Evolutionary conservation across 2,113 vertebrate species (phyloP).

Genomic region (Pterocles gutturalis): DNA sequence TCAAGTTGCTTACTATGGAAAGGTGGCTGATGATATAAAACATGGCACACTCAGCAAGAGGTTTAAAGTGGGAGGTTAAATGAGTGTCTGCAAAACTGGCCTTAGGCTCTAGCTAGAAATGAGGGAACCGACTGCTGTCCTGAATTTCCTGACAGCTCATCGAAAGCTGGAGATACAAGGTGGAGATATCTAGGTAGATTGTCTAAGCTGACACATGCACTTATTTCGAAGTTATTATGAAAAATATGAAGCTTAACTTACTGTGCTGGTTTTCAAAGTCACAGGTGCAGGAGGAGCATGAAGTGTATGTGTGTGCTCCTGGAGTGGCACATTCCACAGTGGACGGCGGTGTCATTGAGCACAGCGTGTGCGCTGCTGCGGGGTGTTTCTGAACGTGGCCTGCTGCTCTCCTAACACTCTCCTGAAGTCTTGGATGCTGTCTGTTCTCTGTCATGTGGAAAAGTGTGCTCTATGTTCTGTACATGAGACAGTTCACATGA

Average conservation of each 20-base stretch:
- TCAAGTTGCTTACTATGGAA: background rate
- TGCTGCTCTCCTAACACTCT: background rate
- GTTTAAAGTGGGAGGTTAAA: constrained; percentile 14
- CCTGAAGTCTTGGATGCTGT: background rate
- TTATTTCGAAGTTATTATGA: background rate
- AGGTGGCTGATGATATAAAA: constrained; percentile 24
- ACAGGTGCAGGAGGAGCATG: background rate
- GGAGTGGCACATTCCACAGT: background rate
- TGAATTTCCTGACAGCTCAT: constrained; percentile 1
- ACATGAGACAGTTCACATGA: background rate
- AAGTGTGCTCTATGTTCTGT: background rate
- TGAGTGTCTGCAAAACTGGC: background rate
- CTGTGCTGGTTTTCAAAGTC: background rate
- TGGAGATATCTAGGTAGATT: background rate
- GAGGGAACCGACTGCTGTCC: background rate
- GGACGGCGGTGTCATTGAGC: background rate
- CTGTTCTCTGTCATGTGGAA: background rate
- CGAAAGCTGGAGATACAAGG: background rate
- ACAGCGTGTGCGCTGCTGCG: background rate
- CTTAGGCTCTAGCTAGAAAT: background rate
- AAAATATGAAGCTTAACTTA: background rate
- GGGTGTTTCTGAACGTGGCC: background rate
- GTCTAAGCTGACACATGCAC: background rate
- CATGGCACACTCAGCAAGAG: background rate
- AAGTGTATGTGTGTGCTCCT: background rate